Evolutionary conservation across 2,113 vertebrate genomes (phyloP).

Genomic region (Phyllostomus hastatus): DNA sequence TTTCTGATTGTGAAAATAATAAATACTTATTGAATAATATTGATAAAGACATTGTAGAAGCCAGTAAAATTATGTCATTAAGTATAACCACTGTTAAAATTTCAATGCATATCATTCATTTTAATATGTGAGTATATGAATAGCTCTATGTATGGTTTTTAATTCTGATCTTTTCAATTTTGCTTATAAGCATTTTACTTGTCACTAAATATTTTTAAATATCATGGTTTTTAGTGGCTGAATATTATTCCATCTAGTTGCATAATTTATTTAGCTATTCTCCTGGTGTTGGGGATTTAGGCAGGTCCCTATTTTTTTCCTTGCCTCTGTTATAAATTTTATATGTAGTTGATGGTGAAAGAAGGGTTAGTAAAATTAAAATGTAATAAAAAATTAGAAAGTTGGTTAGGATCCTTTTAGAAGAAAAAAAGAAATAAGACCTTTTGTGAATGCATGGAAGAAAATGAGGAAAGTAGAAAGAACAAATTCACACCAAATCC

Average conservation of each 20-base stretch:
- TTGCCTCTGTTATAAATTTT: not conserved
- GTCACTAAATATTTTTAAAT: not conserved
- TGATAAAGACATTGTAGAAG: not conserved
- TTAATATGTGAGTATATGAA: not conserved
- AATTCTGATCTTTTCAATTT: not conserved
- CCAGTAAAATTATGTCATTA: not conserved
- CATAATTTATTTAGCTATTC: not conserved
- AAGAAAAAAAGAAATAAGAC: not conserved
- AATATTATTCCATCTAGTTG: not conserved
- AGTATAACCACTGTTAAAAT: not conserved
- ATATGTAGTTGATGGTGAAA: not conserved
- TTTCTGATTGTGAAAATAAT: not conserved
- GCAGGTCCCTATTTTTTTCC: not conserved
- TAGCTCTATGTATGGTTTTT: not conserved
- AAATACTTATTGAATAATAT: not conserved
- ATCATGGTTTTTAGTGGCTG: not conserved
- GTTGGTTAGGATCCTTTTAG: not conserved
- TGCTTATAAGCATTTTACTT: not conserved
- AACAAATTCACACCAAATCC: not conserved
- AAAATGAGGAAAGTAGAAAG: not conserved
- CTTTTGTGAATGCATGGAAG: not conserved
- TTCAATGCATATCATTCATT: not conserved
- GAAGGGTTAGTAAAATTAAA: not conserved
- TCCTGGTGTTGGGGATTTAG: not conserved
- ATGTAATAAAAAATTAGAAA: not conserved